These are phyloP conservation scores for Pardalotus punctatus DNA, from an alignment of 2,113 vertebrate species.

Conservation along the genomic window DNA sequence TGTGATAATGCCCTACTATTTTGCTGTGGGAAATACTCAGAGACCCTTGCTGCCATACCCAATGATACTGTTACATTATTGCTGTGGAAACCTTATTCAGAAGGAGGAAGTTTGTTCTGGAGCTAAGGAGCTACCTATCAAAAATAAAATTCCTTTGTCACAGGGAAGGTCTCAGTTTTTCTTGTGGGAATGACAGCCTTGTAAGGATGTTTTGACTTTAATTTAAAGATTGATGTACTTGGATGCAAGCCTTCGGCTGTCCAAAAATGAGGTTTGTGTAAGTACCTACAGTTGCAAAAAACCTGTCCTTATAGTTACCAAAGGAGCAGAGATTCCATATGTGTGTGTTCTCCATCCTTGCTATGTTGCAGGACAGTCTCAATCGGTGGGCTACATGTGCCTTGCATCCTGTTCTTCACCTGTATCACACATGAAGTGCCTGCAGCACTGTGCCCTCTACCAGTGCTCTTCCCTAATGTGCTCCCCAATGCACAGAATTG, in stretches of 20 bases:
- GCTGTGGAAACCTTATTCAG: not conserved
- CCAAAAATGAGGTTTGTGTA: not conserved
- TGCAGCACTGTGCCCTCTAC: fast-evolving
- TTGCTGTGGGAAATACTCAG: not conserved
- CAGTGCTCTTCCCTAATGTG: not conserved
- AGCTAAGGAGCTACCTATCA: not conserved
- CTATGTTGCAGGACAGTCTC: fast-evolving
- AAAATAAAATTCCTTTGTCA: not conserved
- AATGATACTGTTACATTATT: not conserved
- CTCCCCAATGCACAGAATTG: not conserved
- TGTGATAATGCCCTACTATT: not conserved
- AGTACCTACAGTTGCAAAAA: not conserved
- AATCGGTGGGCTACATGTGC: fast-evolving
- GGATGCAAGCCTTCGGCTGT: not conserved
- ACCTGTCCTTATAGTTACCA: not conserved
- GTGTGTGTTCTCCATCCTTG: not conserved
- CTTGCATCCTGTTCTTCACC: not conserved
- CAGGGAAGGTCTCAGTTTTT: not conserved
- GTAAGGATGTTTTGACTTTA: not conserved
- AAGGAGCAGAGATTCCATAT: not conserved
- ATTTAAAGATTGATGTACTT: not conserved
- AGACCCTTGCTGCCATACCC: not conserved
- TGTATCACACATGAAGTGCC: not conserved
- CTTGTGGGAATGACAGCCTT: not conserved
- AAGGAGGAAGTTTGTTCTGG: not conserved